phyloP scores from a whole-genome alignment of 2,797 vertebrate species.

The Galagoides demidoff region DNA sequence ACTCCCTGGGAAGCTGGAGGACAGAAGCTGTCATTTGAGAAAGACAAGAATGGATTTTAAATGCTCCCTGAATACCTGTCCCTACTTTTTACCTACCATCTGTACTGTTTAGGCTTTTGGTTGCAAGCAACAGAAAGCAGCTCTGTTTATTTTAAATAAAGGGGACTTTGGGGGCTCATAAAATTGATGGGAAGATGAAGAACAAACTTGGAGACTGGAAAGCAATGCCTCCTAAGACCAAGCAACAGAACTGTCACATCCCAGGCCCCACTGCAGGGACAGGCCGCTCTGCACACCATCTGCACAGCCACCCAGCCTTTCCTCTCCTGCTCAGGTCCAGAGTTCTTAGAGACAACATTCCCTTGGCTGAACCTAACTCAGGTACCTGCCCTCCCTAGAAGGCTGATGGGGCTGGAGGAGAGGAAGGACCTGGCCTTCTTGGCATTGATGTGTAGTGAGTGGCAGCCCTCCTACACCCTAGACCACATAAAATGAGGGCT shows the following conservation, averaged over 20 bases:
- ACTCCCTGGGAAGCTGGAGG: background rate
- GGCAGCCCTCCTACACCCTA: background rate
- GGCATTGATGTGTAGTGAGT: background rate
- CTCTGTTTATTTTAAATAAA: conserved; percentile 4
- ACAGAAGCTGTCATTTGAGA: no score
- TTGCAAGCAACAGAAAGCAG: background rate
- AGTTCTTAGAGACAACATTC: background rate
- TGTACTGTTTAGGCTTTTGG: background rate
- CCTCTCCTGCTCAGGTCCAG: background rate
- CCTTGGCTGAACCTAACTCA: background rate
- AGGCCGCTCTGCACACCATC: background rate
- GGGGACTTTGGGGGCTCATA: background rate
- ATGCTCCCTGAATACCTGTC: background rate
- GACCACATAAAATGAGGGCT: background rate
- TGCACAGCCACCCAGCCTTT: accelerated
- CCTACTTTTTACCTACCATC: background rate
- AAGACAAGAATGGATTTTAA: background rate
- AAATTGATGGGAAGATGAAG: background rate
- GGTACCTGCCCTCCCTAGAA: background rate
- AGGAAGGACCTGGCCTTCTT: background rate
- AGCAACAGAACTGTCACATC: background rate
- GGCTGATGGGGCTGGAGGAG: background rate
- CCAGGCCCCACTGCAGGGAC: no score
- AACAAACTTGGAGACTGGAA: background rate
- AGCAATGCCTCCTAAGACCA: background rate